Conservation (phyloP, 2,888 invertebrate species). For the Tinea trinotella region DNA sequence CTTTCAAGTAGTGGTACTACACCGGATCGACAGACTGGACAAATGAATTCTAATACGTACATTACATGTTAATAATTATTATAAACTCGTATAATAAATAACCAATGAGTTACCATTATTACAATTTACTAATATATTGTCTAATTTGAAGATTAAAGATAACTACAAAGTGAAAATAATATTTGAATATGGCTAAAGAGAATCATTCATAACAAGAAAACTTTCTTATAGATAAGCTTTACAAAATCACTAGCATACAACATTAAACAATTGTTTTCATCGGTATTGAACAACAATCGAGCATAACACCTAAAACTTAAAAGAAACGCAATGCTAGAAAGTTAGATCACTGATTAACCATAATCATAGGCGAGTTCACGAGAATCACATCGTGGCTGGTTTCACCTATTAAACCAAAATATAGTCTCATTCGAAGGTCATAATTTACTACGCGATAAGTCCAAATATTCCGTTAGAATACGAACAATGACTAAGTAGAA, state of each 20-base stretch:
- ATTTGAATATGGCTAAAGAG: background rate
- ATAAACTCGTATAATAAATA: too few species aligned
- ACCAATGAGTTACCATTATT: too few species aligned
- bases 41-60: too few species aligned
- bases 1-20: too few species aligned
- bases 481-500: conserved; percentile 47
- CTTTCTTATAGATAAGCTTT: background rate
- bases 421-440: conserved; percentile 35
- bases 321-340: conserved; percentile 38
- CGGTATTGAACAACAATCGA: background rate
- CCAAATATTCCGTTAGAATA: conserved; percentile 34
- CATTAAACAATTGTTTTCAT: background rate
- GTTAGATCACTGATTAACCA: conserved; percentile 31
- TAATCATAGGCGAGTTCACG: conserved; percentile 30
- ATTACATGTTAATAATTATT: too few species aligned
- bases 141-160: too few species aligned
- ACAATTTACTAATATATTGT: too few species aligned
- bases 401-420: conserved; percentile 41
- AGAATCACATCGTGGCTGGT: conserved; percentile 32
- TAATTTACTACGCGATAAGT: conserved; percentile 49
- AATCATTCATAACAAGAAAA: background rate
- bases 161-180: background rate
- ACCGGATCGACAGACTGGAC: too few species aligned
- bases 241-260: background rate
- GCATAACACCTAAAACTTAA: conserved; percentile 23